Conservation (phyloP, 2,797 vertebrate genomes). For the Scleropages formosus region DNA sequence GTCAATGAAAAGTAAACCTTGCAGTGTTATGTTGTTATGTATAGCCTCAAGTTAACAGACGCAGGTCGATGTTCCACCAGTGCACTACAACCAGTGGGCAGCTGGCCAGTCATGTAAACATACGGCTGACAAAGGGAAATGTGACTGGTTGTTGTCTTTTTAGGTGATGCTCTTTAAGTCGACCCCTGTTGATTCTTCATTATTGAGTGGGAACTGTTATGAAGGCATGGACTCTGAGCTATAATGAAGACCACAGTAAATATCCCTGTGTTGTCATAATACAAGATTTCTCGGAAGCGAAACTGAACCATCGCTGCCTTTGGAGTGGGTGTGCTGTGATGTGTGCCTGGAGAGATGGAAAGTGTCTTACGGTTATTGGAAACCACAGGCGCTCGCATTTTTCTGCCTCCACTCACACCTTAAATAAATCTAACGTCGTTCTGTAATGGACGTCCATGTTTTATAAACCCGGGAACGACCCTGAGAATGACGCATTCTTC, state of each 20-base stretch:
- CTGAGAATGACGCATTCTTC: not conserved
- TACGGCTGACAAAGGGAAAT: conserved; percentile 37
- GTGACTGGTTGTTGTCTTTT: conserved; percentile 14
- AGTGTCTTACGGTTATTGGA: not conserved
- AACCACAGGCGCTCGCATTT: not conserved
- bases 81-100: not conserved
- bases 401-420: conserved; percentile 8
- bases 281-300: not conserved
- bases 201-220: conserved; percentile 17
- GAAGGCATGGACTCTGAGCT: not conserved
- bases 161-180: conserved; percentile 38
- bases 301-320: not conserved
- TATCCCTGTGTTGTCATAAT: conserved; percentile 16
- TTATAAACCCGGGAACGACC: conserved; percentile 31
- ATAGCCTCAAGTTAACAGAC: conserved; percentile 1
- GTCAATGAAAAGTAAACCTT: not conserved
- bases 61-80: conserved; percentile 1
- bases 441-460: conserved; percentile 30
- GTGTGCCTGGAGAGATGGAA: not conserved
- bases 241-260: not conserved
- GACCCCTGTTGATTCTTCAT: conserved; percentile 28
- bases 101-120: conserved; percentile 3
- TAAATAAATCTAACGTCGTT: conserved; percentile 8
- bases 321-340: too few relatives aligned
- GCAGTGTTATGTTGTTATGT: conserved; percentile 23